Conservation (phyloP, 2,888 invertebrate genomes). For the Pseudococcus viburni region DNA sequence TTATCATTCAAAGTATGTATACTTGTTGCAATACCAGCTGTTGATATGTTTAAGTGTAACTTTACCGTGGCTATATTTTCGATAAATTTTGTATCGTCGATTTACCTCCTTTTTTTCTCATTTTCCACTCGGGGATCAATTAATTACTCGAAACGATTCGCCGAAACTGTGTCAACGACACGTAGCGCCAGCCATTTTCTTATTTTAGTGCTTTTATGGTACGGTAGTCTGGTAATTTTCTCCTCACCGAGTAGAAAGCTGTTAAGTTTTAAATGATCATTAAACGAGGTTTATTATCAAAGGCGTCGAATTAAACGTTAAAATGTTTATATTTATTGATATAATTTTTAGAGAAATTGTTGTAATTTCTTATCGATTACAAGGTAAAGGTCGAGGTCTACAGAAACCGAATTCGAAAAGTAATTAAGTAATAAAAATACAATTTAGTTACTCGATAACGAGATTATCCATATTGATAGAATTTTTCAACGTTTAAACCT, state of each 20-base stretch:
- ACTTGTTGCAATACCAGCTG: conserved; percentile 43
- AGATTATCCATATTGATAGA: too few species aligned
- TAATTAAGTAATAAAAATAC: not conserved
- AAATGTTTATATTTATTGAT: not conserved
- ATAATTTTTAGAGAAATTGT: not conserved
- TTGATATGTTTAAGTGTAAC: not conserved
- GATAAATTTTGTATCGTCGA: not conserved
- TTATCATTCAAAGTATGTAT: not conserved
- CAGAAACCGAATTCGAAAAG: not conserved
- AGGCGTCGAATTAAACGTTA: not conserved
- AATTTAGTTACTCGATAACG: not conserved
- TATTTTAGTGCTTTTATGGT: not conserved
- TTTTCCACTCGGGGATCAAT: not conserved
- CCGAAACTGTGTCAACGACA: not conserved
- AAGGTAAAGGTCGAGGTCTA: not conserved
- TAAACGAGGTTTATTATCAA: not conserved
- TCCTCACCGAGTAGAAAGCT: not conserved
- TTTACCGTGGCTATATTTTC: not conserved
- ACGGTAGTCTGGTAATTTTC: not conserved
- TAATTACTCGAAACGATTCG: not conserved
- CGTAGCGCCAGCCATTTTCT: not conserved
- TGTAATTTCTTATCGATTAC: not conserved
- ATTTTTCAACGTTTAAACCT: too few species aligned
- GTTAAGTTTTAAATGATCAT: not conserved
- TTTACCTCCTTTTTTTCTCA: not conserved